Base-by-base conservation (phyloP, 2,113 vertebrate species). In the Thymallus thymallus region DNA sequence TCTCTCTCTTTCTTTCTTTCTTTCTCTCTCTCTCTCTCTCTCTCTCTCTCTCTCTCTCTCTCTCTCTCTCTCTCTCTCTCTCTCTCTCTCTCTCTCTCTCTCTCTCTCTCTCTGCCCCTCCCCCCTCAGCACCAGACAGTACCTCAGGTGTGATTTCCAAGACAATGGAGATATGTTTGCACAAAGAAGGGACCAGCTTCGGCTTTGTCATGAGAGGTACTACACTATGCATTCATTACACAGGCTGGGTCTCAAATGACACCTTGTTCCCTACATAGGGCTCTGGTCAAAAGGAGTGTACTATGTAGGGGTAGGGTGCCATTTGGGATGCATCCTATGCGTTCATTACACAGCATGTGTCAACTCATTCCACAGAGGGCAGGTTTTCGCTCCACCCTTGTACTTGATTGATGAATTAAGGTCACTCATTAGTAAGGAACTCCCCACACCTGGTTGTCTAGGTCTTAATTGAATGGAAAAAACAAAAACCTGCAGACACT, bases 131-230 rank as follows among this genome's bases (percentile, higher is more conserved):
- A 62, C 95, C 96, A 3, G 96, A 98, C 76, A 95, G 94, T 90
- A 94, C 89, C 73, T 94, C 94, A 61, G 96, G 94, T 80, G 93
- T 96, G 80, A 91, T 98, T 87, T 95, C 97, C 72, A 99, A 99
- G 94, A 99, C 96, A 30, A 94, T 97, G 60, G 98, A 99, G 62
- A 94, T 98, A 88, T 95, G 95, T 79, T 94, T 99, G 82, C 95
- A 96, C 91, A 99, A 98, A 88, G 98, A 99, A 84, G 97, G 96
- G 81, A 96, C 87, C 88, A 99, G 97, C 88, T 99, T 98, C 70
- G 98, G 98, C 74, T 99, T 99, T 4, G 97, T 99, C 71, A 91
- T 98, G 88, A 93, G 98, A 95, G 98, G 98, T 98, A 84, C 61
- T 63, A 14, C 63, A 65, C 26, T 18, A 14, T 48, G 46, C 46